Percentiles rank a stretch among this genome's conserved stretches.
These are phyloP conservation scores for Semaprochilodus insignis DNA, from an alignment of 2,797 vertebrate species.

Conservation along the genomic window DNA sequence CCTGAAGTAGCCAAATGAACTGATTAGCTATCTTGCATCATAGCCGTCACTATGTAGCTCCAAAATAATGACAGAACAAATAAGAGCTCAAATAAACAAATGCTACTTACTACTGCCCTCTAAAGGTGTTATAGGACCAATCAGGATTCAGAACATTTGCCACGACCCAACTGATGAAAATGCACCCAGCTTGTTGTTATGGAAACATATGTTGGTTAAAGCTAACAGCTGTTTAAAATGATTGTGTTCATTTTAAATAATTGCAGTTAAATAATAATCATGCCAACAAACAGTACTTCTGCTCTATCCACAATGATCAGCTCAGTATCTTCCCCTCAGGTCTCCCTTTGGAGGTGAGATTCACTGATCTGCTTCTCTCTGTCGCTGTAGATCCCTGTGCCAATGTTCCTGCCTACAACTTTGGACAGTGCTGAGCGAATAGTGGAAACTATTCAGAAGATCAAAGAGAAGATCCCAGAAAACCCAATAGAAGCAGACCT, in stretches of 20 bases:
- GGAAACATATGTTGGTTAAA: too few species aligned
- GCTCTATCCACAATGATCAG: not conserved
- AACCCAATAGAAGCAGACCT: slow-evolving; percentile 94
- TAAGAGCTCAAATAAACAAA: too few species aligned
- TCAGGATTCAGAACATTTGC: not conserved
- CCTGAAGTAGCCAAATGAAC: too few species aligned
- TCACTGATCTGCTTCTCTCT: not conserved
- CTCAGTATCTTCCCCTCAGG: not conserved
- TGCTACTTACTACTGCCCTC: too few species aligned
- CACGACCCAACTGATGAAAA: not conserved
- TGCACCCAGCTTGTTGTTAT: too few species aligned
- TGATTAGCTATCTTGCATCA: too few species aligned
- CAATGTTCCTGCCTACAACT: slow-evolving; percentile 90
- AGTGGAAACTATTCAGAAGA: slow-evolving; percentile 88
- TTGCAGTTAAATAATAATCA: not conserved
- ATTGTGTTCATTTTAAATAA: too few species aligned
- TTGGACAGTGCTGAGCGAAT: slow-evolving; percentile 86
- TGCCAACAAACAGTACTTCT: not conserved
- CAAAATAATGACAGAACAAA: too few species aligned
- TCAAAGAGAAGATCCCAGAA: slow-evolving; percentile 90
- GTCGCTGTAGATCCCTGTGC: slow-evolving; percentile 87
- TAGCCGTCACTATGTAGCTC: too few species aligned
- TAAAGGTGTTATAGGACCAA: too few species aligned
- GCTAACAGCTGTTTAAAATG: too few species aligned
- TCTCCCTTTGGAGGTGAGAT: too few species aligned